Conservation (phyloP, 2,888 invertebrate species). For the Miltochrista miniata region DNA sequence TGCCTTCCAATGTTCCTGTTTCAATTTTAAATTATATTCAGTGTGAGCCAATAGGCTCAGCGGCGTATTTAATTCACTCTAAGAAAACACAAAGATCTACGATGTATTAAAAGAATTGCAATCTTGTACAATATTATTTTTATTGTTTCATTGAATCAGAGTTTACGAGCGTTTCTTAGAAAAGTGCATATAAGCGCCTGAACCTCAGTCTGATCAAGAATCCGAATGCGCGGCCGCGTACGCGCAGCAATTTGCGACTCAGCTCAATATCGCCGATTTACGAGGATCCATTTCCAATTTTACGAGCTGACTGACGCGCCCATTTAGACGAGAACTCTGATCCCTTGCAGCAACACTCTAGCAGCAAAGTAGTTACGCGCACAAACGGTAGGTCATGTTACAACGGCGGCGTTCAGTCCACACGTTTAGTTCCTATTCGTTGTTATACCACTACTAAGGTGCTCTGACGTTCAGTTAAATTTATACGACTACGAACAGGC, state of each 20-base stretch:
- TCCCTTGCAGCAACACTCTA: constrained; percentile 37
- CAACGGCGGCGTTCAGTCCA: constrained; percentile 45
- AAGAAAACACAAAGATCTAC: constrained; percentile 1
- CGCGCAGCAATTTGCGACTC: constrained; percentile 68
- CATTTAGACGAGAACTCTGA: constrained; percentile 56
- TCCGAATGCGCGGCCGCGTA: constrained; percentile 65
- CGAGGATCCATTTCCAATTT: constrained; percentile 73
- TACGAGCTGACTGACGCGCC: constrained; percentile 65
- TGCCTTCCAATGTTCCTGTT: neutral
- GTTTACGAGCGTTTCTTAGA: constrained; percentile 45
- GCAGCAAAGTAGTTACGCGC: constrained; percentile 34
- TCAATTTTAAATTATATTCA: constrained; percentile 16
- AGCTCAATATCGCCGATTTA: constrained; percentile 69
- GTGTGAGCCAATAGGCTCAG: constrained; percentile 5
- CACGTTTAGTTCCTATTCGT: constrained; percentile 57
- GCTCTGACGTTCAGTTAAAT: constrained; percentile 58
- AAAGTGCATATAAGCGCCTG: constrained; percentile 33
- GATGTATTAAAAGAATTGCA: constrained; percentile 15
- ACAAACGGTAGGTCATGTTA: constrained; percentile 46
- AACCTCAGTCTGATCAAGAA: constrained; percentile 56
- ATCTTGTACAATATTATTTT: constrained; percentile 27
- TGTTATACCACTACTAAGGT: constrained; percentile 54
- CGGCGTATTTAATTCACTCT: constrained; percentile 16
- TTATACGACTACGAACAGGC: constrained; percentile 50
- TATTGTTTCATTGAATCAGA: constrained; percentile 38